Base-by-base conservation (phyloP, 1,140 invertebrate species). In the Leptoteleia sp. region DNA sequence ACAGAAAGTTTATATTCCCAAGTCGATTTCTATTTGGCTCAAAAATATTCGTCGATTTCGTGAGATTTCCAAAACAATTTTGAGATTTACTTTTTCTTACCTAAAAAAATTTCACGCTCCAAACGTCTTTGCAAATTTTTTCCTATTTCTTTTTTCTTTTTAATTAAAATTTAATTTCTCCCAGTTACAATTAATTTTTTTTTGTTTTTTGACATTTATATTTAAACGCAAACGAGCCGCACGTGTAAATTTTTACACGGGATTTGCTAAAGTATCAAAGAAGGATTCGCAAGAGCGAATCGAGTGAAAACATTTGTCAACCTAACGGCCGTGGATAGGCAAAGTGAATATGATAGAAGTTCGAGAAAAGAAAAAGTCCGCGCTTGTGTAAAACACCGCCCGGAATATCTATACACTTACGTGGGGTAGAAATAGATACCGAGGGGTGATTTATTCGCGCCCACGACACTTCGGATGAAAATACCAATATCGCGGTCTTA, bases 301-400 rank as follows among this genome's bases (percentile, higher is more conserved):
- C 37, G 50, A 68, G 40, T 68, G 52, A 68, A 68, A 68, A 57
- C 64, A 68, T 68, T 68, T 68, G 64, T 68, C 64, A 57, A 57
- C 7, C 33, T 57, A 68, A 68, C 64, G 64, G 52, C 33, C 52
- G 17, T 38, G 50, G 64, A 55, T 55, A 40, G 50, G 50, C 50
- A 55, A 67, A 67, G 64, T 67, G 64, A 67, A 67, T 67, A 55
- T 47, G 64, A 67, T 55, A 55, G 64, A 67, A 67, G 64, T 55
- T 67, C 29, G 64, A 47, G 29, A 15, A 67, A 67, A 45, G 64
- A 47, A 67, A 67, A 67, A 67, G 64, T 67, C 31, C n/a, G 31
- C 38, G 29, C 15, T 45, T 54, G 64, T 47, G 64, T 67, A 67
- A 67, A 55, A 55, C 50, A 67, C 64, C 47, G 64, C 11, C n/a